Conservation (phyloP, 2,797 vertebrate genomes). For the Cyclura pinguis region DNA sequence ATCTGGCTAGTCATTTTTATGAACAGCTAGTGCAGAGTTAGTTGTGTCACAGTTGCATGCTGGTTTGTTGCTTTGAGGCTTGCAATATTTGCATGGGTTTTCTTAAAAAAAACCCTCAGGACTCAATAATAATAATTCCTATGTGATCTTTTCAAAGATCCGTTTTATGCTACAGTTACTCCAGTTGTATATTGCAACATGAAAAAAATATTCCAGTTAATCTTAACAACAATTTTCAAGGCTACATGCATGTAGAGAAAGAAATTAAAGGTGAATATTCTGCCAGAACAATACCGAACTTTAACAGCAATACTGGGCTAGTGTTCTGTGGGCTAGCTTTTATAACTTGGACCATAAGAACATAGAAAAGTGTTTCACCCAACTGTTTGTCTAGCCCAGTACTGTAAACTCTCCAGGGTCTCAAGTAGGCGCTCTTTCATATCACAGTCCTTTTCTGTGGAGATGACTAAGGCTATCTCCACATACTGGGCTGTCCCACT, state of each 20-base stretch:
- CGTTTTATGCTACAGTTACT: background rate
- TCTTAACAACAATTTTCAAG: background rate
- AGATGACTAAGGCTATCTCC: too few relatives aligned
- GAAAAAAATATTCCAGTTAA: background rate
- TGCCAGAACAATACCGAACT: background rate
- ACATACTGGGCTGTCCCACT: too few relatives aligned
- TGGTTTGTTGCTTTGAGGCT: background rate
- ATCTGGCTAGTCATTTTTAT: background rate
- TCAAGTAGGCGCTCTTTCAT: too few relatives aligned
- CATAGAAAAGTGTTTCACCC: background rate
- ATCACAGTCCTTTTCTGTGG: too few relatives aligned
- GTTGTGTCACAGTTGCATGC: background rate
- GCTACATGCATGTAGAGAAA: background rate
- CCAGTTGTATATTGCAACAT: background rate
- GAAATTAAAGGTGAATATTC: background rate
- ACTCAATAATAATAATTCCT: background rate
- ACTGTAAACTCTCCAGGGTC: background rate
- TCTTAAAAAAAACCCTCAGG: background rate
- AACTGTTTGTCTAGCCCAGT: background rate
- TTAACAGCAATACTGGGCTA: too few relatives aligned
- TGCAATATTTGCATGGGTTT: background rate
- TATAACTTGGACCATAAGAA: background rate
- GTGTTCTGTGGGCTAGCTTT: too few relatives aligned
- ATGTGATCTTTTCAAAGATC: background rate
- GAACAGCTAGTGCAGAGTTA: background rate